Evolutionary conservation across 92 coral and sea anemone genomes (phyloP).

Genomic region (Zoanthus sansibaricus): DNA sequence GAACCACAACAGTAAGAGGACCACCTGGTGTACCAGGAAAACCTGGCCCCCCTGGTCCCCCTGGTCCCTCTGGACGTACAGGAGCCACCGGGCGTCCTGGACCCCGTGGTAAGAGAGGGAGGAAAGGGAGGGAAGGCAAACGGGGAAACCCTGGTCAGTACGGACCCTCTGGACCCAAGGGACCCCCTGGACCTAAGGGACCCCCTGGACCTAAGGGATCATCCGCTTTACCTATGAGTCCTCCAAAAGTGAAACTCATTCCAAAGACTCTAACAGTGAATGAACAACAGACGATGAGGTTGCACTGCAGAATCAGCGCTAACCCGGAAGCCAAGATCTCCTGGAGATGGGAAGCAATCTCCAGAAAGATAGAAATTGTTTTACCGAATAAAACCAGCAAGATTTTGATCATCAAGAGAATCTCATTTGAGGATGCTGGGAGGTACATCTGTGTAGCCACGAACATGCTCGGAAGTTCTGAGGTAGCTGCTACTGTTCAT

Average conservation of each 20-base stretch:
- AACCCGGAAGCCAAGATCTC: neutral
- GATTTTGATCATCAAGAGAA: no score
- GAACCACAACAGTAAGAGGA: neutral
- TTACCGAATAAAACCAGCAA: no score
- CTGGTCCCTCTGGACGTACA: neutral
- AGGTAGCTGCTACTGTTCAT: neutral
- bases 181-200: neutral
- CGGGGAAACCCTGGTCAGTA: neutral
- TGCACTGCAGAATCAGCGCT: neutral
- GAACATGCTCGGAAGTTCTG: constrained; percentile 3
- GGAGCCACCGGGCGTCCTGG: neutral
- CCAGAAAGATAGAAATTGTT: neutral
- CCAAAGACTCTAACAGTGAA: neutral
- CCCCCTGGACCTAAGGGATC: neutral
- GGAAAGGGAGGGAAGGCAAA: neutral
- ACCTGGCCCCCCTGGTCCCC: neutral
- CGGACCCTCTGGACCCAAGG: neutral
- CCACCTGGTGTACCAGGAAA: neutral
- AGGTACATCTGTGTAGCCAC: constrained; percentile 7
- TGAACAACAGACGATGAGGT: neutral
- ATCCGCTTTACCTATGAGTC: neutral
- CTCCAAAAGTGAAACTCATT: neutral
- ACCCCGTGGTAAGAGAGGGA: neutral
- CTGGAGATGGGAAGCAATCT: neutral
- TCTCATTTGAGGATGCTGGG: neutral